A percentile compares a stretch with the other conserved stretches of the same genome.
Conservation (phyloP, 2,113 vertebrate genomes). For the Microtus richardsoni region DNA sequence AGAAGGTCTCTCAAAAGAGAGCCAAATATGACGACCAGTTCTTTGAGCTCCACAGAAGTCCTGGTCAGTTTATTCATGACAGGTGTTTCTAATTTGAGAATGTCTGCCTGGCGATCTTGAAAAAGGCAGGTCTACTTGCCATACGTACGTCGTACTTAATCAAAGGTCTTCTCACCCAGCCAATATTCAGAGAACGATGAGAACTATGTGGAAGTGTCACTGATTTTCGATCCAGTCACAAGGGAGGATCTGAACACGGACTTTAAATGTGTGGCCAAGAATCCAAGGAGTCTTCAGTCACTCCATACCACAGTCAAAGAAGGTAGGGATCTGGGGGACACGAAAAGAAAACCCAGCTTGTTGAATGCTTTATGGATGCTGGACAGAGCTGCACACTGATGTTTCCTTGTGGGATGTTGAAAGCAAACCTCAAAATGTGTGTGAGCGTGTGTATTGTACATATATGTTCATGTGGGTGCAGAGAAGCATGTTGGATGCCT, state of each 20-base stretch:
- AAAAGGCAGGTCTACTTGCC: neutral
- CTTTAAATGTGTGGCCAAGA: slow-evolving; percentile 90
- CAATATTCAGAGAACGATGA: slow-evolving; percentile 86
- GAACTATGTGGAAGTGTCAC: slow-evolving; percentile 89
- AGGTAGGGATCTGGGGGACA: slow-evolving; percentile 84
- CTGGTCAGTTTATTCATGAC: neutral
- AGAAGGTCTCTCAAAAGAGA: neutral
- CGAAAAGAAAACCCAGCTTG: neutral
- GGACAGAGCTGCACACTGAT: neutral
- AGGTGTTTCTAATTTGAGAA: neutral
- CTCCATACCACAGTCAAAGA: slow-evolving; percentile 87
- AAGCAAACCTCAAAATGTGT: neutral
- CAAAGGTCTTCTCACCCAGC: slow-evolving; percentile 80
- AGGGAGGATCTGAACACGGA: slow-evolving; percentile 88
- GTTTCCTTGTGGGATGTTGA: neutral
- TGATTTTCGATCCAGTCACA: slow-evolving; percentile 88
- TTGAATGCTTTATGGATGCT: neutral
- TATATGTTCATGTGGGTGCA: neutral
- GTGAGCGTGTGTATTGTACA: neutral
- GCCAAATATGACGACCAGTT: too few species aligned
- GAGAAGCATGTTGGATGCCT: neutral
- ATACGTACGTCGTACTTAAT: accelerated
- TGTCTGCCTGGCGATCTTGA: accelerated
- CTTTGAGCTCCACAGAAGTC: neutral
- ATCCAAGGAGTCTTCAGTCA: slow-evolving; percentile 85